Evolutionary conservation across 2,888 invertebrate species (phyloP).

Genomic region (Athalia circularis): DNA sequence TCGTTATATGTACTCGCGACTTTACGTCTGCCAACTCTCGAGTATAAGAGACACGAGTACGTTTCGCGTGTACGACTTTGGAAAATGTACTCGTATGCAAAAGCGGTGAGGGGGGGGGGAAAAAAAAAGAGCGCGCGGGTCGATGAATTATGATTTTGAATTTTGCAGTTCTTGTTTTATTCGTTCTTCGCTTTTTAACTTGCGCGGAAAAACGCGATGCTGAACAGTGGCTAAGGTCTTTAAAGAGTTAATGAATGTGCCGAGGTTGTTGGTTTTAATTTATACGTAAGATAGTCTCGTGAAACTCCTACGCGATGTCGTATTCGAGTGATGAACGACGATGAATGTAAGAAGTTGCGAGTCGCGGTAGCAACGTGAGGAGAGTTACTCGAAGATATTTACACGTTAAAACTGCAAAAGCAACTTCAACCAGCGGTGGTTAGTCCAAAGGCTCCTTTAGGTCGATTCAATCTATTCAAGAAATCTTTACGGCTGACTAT

Average conservation of each 20-base stretch:
- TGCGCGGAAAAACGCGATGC: neutral
- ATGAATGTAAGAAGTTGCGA: neutral
- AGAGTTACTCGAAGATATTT: neutral
- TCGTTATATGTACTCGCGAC: neutral
- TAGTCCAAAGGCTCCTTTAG: neutral
- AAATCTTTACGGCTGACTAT: slow-evolving; percentile 41
- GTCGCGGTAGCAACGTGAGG: neutral
- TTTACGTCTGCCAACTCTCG: neutral
- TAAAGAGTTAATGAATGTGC: slow-evolving; percentile 15
- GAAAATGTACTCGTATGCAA: too few relatives aligned
- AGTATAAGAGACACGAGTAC: too few relatives aligned
- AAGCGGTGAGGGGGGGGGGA: too few relatives aligned
- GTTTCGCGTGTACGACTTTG: too few relatives aligned
- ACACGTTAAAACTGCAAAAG: too few relatives aligned
- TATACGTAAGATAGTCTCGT: slow-evolving; percentile 32
- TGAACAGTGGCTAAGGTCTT: slow-evolving; percentile 28
- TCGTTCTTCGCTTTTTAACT: neutral
- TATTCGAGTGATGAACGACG: slow-evolving; percentile 38
- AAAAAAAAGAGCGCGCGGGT: too few relatives aligned
- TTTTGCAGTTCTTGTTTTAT: too few relatives aligned
- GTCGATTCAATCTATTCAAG: slow-evolving; percentile 41
- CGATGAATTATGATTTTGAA: too few relatives aligned
- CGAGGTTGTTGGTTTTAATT: slow-evolving; percentile 27
- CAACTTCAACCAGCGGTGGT: too few relatives aligned
- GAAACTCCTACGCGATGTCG: slow-evolving; percentile 41